Evolutionary conservation across 2,888 invertebrate species (phyloP).

Genomic region (Lamellibrachia satsuma): DNA sequence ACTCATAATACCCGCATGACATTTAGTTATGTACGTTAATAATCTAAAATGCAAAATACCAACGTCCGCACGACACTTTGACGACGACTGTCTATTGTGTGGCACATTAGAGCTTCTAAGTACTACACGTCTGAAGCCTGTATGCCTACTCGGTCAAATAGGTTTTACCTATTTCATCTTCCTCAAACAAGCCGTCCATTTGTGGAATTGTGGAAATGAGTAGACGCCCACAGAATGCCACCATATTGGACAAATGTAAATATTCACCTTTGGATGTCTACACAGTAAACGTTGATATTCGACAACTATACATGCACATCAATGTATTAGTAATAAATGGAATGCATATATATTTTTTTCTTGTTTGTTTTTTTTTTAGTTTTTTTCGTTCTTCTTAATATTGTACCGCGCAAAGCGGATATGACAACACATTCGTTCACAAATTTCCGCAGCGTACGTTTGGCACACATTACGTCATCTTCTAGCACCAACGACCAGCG

Average conservation of each 20-base stretch:
- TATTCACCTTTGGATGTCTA: not conserved
- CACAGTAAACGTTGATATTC: not conserved
- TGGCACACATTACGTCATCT: not conserved
- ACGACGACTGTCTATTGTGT: not conserved
- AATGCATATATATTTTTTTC: not conserved
- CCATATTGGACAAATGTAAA: not conserved
- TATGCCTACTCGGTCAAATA: not conserved
- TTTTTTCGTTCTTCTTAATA: not conserved
- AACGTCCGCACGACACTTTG: not conserved
- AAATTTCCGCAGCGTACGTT: not conserved
- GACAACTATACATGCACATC: not conserved
- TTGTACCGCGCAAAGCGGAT: not conserved
- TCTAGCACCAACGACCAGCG: not conserved
- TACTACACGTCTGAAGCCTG: not conserved
- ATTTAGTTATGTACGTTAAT: not conserved
- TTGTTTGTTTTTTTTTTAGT: not conserved
- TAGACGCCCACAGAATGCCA: not conserved
- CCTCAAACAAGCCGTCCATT: not conserved
- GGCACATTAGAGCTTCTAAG: not conserved
- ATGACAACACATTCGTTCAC: not conserved
- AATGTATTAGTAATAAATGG: not conserved
- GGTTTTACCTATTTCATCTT: not conserved
- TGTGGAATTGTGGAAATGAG: not conserved
- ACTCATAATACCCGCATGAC: slow-evolving; percentile 3
- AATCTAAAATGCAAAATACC: not conserved